phyloP scores from a whole-genome alignment of 1,140 invertebrate species.

The Adoxophyes honmai region DNA sequence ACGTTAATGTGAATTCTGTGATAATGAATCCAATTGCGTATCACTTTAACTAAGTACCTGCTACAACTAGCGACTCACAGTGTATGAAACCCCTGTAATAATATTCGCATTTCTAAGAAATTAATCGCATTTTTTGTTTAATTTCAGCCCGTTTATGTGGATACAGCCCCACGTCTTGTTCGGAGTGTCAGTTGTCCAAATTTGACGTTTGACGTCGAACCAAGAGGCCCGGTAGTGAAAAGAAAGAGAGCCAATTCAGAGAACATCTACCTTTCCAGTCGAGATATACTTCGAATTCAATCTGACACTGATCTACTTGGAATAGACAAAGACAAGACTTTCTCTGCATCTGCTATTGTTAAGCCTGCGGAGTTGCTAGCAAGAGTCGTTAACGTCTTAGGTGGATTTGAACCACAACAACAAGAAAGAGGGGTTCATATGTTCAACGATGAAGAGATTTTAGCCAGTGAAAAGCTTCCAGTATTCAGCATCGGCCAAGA shows the following conservation, averaged over 20 bases:
- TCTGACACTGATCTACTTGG: conserved; percentile 87
- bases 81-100: no score
- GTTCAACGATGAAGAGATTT: conserved; percentile 82
- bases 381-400: conserved; percentile 85
- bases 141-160: conserved; percentile 77
- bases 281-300: conserved; percentile 79
- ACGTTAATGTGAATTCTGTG: neutral
- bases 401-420: conserved; percentile 78
- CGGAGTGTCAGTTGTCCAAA: conserved; percentile 80
- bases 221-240: conserved; percentile 67
- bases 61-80: no score
- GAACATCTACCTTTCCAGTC: conserved; percentile 67
- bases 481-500: conserved; percentile 77
- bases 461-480: conserved; percentile 81
- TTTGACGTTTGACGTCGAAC: conserved; percentile 76
- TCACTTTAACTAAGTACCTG: no score
- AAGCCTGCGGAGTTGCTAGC: conserved; percentile 85
- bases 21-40: no score
- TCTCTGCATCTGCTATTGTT: conserved; percentile 80
- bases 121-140: no score
- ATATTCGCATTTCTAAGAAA: no score
- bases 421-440: conserved; percentile 77
- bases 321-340: conserved; percentile 87
- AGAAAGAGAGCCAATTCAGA: conserved; percentile 81
- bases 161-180: conserved; percentile 50